A percentile compares a stretch with the other conserved stretches of the same genome.
These are phyloP conservation scores for Nemopilema nomurai DNA, from an alignment of 30 jellyfish, hydroid and myxozoan genomes.

Conservation along the genomic window DNA sequence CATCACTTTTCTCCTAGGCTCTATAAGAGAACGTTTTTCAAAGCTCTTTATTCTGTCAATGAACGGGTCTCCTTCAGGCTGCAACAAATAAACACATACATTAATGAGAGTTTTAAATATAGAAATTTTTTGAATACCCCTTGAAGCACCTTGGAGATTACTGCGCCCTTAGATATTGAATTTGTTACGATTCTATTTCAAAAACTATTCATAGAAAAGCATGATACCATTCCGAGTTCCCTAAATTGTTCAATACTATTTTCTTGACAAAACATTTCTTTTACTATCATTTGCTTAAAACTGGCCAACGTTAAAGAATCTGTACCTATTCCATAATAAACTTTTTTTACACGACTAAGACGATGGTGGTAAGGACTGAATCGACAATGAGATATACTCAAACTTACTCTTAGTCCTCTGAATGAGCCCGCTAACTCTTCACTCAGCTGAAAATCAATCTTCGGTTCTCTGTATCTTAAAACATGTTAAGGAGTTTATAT, in stretches of 20 bases:
- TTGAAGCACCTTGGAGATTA: no score
- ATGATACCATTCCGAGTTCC: no score
- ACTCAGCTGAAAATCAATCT: constrained; percentile 69
- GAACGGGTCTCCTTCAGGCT: constrained; percentile 95
- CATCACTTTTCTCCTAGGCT: constrained; percentile 88
- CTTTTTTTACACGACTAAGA: background rate
- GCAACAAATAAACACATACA: background rate
- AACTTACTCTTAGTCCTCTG: constrained; percentile 80
- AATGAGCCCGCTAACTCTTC: constrained; percentile 93
- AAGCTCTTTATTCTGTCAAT: constrained; percentile 84
- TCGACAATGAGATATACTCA: background rate
- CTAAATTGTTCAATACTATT: no score
- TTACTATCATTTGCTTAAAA: no score
- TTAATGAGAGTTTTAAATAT: no score
- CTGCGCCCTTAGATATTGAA: no score
- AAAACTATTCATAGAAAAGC: no score
- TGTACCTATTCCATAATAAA: background rate
- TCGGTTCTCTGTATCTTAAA: constrained; percentile 66
- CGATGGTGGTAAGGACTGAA: no score
- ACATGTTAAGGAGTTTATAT: constrained; percentile 16
- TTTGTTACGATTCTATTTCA: no score
- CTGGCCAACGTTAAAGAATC: no score
- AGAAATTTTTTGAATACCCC: no score
- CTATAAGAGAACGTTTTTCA: constrained; percentile 76
- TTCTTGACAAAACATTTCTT: no score